Evolutionary conservation across 2,888 invertebrate genomes (phyloP).

Genomic region (Didymodactylos carnosus): DNA sequence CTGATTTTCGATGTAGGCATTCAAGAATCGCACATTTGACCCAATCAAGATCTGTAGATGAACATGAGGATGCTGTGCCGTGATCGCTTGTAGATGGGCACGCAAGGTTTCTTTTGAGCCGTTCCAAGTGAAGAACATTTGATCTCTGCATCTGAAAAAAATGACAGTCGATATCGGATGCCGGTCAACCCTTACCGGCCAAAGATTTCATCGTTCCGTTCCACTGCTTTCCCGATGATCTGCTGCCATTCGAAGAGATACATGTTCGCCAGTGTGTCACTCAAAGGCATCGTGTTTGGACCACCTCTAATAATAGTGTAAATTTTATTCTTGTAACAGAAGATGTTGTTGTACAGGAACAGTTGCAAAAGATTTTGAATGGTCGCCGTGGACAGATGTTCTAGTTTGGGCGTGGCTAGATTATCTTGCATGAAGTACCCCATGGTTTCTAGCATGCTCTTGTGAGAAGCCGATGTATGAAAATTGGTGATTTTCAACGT

Average conservation of each 20-base stretch:
- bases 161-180: background rate
- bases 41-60: background rate
- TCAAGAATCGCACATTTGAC: background rate
- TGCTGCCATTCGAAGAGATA: background rate
- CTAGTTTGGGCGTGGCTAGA: background rate
- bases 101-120: background rate
- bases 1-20: background rate
- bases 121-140: background rate
- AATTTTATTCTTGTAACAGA: background rate
- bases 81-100: background rate
- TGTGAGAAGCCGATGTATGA: background rate
- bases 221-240: background rate
- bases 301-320: background rate
- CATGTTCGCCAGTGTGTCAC: background rate
- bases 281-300: background rate
- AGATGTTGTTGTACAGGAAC: background rate
- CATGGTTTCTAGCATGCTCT: background rate
- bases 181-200: background rate
- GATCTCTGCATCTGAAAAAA: background rate
- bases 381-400: background rate
- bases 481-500: background rate
- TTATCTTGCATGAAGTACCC: background rate
- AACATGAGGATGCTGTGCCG: background rate
- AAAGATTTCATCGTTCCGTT: background rate
- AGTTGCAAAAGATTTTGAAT: background rate